Evolutionary conservation across 2,888 invertebrate genomes (phyloP).

Genomic region (Uloborus plumipes): DNA sequence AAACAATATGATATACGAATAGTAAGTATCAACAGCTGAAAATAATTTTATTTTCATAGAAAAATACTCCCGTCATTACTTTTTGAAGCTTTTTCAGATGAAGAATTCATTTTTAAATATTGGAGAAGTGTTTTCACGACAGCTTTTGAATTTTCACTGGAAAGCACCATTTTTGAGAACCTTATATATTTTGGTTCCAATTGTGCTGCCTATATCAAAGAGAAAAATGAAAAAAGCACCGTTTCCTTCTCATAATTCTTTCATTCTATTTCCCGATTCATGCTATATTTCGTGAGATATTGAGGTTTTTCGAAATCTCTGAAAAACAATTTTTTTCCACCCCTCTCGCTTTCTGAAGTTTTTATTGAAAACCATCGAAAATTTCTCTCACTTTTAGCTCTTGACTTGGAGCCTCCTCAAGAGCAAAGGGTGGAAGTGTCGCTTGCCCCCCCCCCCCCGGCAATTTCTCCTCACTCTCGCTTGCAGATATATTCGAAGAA

Average conservation of each 20-base stretch:
- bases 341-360: conserved; percentile 23
- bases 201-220: neutral
- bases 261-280: neutral
- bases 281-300: conserved; percentile 38
- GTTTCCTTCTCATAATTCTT: neutral
- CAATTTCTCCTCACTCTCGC: neutral
- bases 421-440: too few relatives aligned
- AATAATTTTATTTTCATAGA: too few relatives aligned
- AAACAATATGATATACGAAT: too few relatives aligned
- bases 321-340: conserved; percentile 30
- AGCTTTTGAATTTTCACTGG: conserved; percentile 12
- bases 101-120: too few relatives aligned
- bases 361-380: conserved; percentile 58
- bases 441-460: neutral
- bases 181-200: neutral
- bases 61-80: too few relatives aligned
- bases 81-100: too few relatives aligned
- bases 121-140: too few relatives aligned
- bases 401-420: conserved; percentile 5
- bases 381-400: conserved; percentile 31
- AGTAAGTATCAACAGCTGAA: too few relatives aligned
- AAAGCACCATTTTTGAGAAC: conserved; percentile 1
- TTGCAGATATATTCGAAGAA: conserved; percentile 60
- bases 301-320: conserved; percentile 38
- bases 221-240: neutral